Evolutionary conservation across 2,888 invertebrate genomes (phyloP), one percentile per base, ranked within the genome.

Genomic region (Euproctis similis): DNA sequence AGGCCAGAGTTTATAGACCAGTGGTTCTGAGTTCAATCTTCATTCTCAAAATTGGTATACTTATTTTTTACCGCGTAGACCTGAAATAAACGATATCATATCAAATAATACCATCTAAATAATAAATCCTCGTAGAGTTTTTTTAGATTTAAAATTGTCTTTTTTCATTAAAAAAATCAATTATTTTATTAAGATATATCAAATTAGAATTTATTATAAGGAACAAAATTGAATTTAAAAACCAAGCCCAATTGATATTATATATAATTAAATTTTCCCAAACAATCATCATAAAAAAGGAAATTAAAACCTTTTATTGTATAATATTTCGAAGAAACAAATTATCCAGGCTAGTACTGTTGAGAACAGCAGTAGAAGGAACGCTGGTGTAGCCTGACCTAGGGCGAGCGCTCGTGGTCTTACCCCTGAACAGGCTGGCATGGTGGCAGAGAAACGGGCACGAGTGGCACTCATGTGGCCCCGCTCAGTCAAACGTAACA

Each of bases 371-470:
- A 82, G 59, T 20, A 75, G 33, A 1, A 62, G 41, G 28, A 81
- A 77, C 0, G 81, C 81, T 0, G 81, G 81, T 0, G 81, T 80
- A 0, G 81, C 81, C 41, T 81, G 80, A 0, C 81, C 82, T 3
- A 82, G 56, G 0, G 80, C 68, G 1, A 82, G 61, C 0, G 82
- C 73, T 0, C 82, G 68, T 0, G 81, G 82, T 5, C 55, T 59
- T 6, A 59, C 54, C 0, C 81, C 81, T 0, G 75, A 70, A 40
- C 82, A 82, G 0, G 53, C 49, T 0, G 76, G 71, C 19, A 57
- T 55, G 5, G 34, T 33, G 3, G 60, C 72, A 0, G 64, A 53
- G 8, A 74, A 64, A 0, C 76, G 69, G 1, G 59, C 53, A 0
- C 59, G 58, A 0, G 59, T 49, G 0, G 56, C 69, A 2, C 46